These are phyloP conservation scores for Opisthograptis luteolata DNA, from an alignment of 2,888 invertebrate species.

Conservation along the genomic window DNA sequence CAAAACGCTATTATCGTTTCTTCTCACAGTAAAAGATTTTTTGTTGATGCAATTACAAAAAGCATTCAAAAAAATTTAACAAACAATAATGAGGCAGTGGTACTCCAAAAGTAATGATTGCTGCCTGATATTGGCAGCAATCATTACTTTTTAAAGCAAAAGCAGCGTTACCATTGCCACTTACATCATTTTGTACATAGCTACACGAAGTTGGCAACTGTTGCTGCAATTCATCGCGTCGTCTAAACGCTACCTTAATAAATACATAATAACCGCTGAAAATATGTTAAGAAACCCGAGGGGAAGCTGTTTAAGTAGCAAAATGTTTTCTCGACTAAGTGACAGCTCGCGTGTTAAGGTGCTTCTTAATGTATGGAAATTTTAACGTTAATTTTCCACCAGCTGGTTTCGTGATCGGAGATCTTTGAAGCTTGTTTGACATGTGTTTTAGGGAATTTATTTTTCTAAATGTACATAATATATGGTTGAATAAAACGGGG, in stretches of 20 bases:
- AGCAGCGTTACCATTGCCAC: too few species aligned
- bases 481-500: neutral
- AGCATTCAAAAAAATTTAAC: too few species aligned
- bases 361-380: constrained; percentile 34
- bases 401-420: constrained; percentile 19
- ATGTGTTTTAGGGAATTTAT: constrained; percentile 19
- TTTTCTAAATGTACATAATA: neutral
- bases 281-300: constrained; percentile 53
- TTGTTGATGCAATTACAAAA: too few species aligned
- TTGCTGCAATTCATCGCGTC: neutral
- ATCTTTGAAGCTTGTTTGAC: constrained; percentile 17
- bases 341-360: constrained; percentile 40
- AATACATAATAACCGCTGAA: constrained; percentile 48
- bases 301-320: constrained; percentile 44
- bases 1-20: too few species aligned
- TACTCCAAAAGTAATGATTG: too few species aligned
- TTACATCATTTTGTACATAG: too few species aligned
- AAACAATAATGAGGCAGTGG: too few species aligned
- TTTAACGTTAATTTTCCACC: constrained; percentile 32
- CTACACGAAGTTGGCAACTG: too few species aligned
- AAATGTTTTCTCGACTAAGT: constrained; percentile 42
- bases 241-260: constrained; percentile 24
- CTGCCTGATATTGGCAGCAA: too few species aligned
- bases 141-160: too few species aligned
- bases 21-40: too few species aligned